Conservation (phyloP, 2,113 vertebrate genomes). For the Trogon melanurus region DNA sequence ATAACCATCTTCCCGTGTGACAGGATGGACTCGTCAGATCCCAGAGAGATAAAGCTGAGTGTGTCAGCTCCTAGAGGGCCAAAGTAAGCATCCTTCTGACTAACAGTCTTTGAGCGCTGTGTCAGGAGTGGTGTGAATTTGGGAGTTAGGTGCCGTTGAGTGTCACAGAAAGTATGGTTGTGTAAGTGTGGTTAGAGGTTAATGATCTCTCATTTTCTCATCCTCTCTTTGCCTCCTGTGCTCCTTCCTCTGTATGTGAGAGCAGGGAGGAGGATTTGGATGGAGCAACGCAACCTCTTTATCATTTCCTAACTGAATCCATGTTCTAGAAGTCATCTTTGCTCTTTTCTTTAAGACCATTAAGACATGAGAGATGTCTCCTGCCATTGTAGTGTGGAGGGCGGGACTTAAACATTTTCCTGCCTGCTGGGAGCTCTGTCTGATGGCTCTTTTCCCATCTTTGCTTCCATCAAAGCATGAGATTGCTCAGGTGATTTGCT, state of each 20-base stretch:
- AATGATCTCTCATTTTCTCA: not conserved
- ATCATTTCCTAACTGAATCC: not conserved
- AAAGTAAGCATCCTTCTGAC: conserved; percentile 45
- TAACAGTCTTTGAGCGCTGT: not conserved
- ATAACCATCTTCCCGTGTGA: conserved; percentile 23
- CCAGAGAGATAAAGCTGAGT: conserved; percentile 24
- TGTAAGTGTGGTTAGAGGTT: conserved; percentile 18
- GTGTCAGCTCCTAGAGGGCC: conserved; percentile 43
- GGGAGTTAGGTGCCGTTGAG: not conserved
- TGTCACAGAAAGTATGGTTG: not conserved
- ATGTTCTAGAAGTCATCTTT: not conserved
- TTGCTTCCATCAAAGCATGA: not conserved
- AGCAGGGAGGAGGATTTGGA: not conserved
- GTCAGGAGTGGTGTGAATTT: not conserved
- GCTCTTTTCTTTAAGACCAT: not conserved
- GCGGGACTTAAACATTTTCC: not conserved
- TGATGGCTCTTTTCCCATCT: not conserved
- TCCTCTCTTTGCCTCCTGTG: not conserved
- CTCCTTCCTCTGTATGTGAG: not conserved
- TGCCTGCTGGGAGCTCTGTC: not conserved
- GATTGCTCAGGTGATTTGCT: not conserved
- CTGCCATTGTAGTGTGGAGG: not conserved
- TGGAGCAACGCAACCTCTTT: not conserved
- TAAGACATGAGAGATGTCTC: not conserved
- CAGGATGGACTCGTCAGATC: not conserved